phyloP scores from a whole-genome alignment of 2,113 vertebrate genomes.

The Prunella himalayana region DNA sequence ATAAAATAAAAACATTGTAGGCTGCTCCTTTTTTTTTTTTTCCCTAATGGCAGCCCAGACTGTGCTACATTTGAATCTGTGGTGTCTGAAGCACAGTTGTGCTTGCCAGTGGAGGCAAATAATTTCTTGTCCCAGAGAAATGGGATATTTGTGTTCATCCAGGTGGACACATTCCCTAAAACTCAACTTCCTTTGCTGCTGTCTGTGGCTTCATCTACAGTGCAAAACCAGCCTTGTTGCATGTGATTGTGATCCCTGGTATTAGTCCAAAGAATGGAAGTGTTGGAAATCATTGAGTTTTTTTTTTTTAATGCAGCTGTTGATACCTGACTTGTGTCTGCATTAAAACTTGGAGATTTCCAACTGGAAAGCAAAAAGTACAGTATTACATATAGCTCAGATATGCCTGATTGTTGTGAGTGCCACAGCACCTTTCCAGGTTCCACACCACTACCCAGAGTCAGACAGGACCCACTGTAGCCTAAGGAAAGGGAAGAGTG shows the following conservation, averaged over 20 bases:
- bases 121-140: background rate
- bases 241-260: slow-evolving; percentile 54
- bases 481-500: background rate
- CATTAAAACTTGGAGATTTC: slow-evolving; percentile 35
- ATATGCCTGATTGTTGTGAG: background rate
- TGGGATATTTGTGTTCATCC: background rate
- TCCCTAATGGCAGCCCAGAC: background rate
- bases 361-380: background rate
- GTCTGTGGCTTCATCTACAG: slow-evolving; percentile 53
- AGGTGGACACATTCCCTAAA: background rate
- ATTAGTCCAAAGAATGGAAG: background rate
- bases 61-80: background rate
- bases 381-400: background rate
- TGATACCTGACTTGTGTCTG: background rate
- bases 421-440: background rate
- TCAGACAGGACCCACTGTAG: background rate
- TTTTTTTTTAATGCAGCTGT: slow-evolving; percentile 26
- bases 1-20: slow-evolving; percentile 25
- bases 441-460: background rate
- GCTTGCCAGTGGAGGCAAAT: background rate
- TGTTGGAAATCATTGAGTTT: background rate
- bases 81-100: background rate
- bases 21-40: background rate
- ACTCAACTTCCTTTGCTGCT: slow-evolving; percentile 18
- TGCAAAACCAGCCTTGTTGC: slow-evolving; percentile 56